Base-by-base conservation (phyloP, 2,888 invertebrate genomes). In the Tachina fera region DNA sequence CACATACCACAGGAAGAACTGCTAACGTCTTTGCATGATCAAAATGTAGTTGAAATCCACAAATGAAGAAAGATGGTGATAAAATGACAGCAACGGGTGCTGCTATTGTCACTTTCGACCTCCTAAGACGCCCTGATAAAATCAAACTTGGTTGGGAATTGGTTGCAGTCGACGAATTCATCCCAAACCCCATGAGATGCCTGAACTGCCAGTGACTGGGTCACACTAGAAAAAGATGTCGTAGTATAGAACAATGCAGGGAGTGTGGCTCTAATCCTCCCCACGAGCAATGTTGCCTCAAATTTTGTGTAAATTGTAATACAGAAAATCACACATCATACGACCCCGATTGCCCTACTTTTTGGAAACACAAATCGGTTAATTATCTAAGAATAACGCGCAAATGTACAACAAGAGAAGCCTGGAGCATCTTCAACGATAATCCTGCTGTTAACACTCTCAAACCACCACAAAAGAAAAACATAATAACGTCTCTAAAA, bases 11-110 rank as follows among this genome's bases (percentile, higher is more conserved):
- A 45, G 3, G 45, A 63, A 19, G 45, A 63, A 45, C n/a, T 63
- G 10, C 10, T 43, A n/a, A 16, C 16, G 16, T 1, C 41, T 43
- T 41, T 61, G 4, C 16, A 41, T 16, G 63, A 45, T 2, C 65
- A 65, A 14, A 65, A 31, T 31, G 49, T 65, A 14, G 49, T 49
- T 4, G 47, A 65, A 8, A 65, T 49, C 1, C 19, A 63, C 13
- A 63, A 63, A 63, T 63, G 63, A 63, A 13, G 19, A 43, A 16
- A 45, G 63, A 63, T 0, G 45, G 19, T 22, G 63, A 63, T 8
- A 63, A 63, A 63, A 45, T 63, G 63, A 13, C 45, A 45, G 63
- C 45, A 16, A 63, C 63, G 13, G 63, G 45, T 1, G 45, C 45
- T 22, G 63, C 63, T 31, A 49, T 49, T 49, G n/a, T 22, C 31